Evolutionary conservation across 2,888 invertebrate species (phyloP).

Genomic region (Eueremaeus valkanovi): DNA sequence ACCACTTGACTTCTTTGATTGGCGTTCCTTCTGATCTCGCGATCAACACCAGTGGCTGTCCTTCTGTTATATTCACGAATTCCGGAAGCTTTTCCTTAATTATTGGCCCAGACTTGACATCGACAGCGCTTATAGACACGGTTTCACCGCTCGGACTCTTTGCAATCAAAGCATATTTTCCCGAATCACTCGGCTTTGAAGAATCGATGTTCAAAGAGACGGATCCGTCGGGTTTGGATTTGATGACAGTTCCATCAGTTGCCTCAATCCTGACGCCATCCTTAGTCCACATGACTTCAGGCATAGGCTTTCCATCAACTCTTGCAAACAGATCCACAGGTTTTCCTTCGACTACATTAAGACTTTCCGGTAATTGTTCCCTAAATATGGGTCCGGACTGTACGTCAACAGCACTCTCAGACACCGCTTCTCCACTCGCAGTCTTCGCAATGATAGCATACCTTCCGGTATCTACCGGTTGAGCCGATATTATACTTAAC

Average conservation of each 20-base stretch:
- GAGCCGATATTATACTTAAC: slow-evolving; percentile 15
- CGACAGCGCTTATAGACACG: slow-evolving; percentile 41
- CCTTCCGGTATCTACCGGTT: slow-evolving; percentile 31
- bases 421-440: slow-evolving; percentile 55
- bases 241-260: slow-evolving; percentile 54
- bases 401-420: slow-evolving; percentile 50
- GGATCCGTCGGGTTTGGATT: slow-evolving; percentile 67
- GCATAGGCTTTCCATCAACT: slow-evolving; percentile 84
- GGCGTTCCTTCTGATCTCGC: slow-evolving; percentile 27
- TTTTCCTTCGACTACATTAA: slow-evolving; percentile 67
- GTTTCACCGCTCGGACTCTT: slow-evolving; percentile 46
- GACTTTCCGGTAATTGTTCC: slow-evolving; percentile 52
- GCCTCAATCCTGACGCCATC: slow-evolving; percentile 19
- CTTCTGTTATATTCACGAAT: slow-evolving; percentile 21
- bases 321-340: slow-evolving; percentile 71
- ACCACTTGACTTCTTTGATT: slow-evolving; percentile 17
- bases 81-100: slow-evolving; percentile 42
- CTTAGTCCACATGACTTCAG: slow-evolving; percentile 72
- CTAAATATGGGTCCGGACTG: slow-evolving; percentile 23
- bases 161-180: slow-evolving; percentile 67
- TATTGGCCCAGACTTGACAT: slow-evolving; percentile 36
- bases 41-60: slow-evolving; percentile 4
- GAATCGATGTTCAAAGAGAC: slow-evolving; percentile 60
- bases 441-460: slow-evolving; percentile 54
- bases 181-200: slow-evolving; percentile 69